phyloP scores from a whole-genome alignment of 2,888 invertebrate genomes.

The Schizotus pectinicornis region DNA sequence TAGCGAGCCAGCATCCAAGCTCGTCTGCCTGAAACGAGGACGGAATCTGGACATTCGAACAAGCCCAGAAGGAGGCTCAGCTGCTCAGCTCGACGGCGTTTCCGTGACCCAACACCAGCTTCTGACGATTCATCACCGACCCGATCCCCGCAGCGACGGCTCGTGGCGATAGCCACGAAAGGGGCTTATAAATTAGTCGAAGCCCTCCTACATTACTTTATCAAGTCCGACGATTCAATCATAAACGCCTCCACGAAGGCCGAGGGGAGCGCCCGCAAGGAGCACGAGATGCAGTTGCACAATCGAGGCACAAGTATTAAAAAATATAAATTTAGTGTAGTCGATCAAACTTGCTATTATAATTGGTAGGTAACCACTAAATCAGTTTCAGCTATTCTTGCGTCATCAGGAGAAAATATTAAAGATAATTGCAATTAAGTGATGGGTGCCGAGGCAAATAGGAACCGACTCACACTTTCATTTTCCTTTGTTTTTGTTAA shows the following conservation, averaged over 20 bases:
- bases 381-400: no score
- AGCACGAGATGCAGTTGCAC: background rate
- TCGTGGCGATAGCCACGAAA: constrained; percentile 13
- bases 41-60: constrained; percentile 5
- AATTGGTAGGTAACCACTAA: no score
- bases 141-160: constrained; percentile 6
- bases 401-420: no score
- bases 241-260: background rate
- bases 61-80: constrained; percentile 13
- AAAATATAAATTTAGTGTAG: no score
- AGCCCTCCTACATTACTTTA: background rate
- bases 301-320: no score
- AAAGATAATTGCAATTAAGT: no score
- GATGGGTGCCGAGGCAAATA: no score
- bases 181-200: constrained; percentile 12
- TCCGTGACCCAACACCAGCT: constrained; percentile 40
- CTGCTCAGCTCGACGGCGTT: constrained; percentile 27
- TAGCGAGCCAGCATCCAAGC: background rate
- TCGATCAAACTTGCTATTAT: no score
- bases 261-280: no score
- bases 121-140: constrained; percentile 43
- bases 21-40: no score
- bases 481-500: no score
- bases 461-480: no score
- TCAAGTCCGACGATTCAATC: constrained; percentile 2